These are phyloP conservation scores for Dione juno DNA, from an alignment of 2,888 invertebrate species.

Conservation along the genomic window DNA sequence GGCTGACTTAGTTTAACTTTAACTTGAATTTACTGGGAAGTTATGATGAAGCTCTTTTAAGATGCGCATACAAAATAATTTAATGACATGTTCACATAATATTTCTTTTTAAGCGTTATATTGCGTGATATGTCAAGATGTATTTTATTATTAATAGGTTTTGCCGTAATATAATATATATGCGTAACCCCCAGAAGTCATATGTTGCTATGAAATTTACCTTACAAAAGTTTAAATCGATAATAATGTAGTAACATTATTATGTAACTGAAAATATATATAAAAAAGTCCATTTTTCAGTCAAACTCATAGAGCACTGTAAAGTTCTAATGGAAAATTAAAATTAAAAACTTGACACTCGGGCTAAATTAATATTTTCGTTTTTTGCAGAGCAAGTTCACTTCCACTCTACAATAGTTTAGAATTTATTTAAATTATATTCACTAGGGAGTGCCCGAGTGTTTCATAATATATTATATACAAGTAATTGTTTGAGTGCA, in stretches of 20 bases:
- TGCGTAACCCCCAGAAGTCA: no score
- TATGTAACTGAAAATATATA: not conserved
- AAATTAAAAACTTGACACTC: not conserved
- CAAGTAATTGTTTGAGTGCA: not conserved
- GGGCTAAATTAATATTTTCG: not conserved
- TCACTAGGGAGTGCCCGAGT: not conserved
- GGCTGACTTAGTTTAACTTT: not conserved
- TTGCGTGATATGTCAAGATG: no score
- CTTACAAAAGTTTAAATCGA: no score
- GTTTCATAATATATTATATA: not conserved
- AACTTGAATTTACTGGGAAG: constrained; percentile 6
- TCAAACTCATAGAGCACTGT: not conserved
- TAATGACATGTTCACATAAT: no score
- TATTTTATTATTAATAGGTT: no score
- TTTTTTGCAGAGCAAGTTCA: not conserved
- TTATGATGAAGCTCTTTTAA: not conserved
- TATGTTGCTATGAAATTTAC: no score
- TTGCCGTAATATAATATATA: no score
- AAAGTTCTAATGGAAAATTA: constrained; percentile 7
- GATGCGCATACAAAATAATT: not conserved
- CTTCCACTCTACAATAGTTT: not conserved
- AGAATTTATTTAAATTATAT: not conserved
- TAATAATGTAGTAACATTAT: no score
- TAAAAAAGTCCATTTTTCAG: not conserved
- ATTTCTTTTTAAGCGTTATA: no score